A percentile compares a stretch with the other conserved stretches of the same genome.
Conservation (phyloP, 2,797 vertebrate species). For the Sphenodon punctatus region DNA sequence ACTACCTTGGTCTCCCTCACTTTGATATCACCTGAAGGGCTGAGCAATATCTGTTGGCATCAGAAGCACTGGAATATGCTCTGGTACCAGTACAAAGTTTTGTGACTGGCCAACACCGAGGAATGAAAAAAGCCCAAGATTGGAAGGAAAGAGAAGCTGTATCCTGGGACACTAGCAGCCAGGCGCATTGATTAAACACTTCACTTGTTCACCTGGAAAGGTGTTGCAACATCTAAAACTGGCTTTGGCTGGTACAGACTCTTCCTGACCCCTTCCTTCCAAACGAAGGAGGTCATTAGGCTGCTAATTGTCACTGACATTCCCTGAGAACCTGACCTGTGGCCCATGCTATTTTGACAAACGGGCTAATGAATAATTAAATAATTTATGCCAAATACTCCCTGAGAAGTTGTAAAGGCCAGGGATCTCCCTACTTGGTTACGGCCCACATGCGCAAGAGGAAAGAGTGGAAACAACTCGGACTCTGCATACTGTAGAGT, state of each 20-base stretch:
- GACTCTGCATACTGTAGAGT: no score
- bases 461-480: conserved; percentile 9
- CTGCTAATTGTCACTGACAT: not conserved
- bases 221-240: not conserved
- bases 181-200: no score
- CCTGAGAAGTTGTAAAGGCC: conserved; percentile 9
- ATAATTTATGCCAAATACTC: conserved; percentile 37
- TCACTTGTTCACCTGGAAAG: not conserved
- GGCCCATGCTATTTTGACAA: not conserved
- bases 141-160: not conserved
- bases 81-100: no score
- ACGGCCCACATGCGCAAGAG: not conserved
- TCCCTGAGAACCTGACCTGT: conserved; percentile 42
- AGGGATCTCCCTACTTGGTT: not conserved
- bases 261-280: not conserved
- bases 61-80: no score
- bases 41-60: no score
- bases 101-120: no score
- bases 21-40: no score
- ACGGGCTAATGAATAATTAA: conserved; percentile 38
- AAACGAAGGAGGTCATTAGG: not conserved
- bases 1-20: no score
- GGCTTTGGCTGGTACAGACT: conserved; percentile 12
- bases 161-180: not conserved
- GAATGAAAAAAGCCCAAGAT: not conserved